phyloP scores from a whole-genome alignment of 1,140 invertebrate genomes.

The Plodia interpunctella region DNA sequence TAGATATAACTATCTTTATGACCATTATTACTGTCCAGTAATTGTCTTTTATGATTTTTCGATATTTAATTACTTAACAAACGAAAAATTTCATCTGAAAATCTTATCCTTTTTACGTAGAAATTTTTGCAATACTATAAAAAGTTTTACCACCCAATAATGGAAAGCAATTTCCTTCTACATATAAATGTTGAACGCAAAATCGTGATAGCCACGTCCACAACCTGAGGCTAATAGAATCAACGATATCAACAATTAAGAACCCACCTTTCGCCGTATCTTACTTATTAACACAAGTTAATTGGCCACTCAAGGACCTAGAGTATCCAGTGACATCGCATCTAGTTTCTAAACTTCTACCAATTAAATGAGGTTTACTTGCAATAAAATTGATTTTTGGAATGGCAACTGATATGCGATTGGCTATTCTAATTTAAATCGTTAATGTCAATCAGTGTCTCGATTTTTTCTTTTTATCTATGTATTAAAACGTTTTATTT shows the following conservation, averaged over 20 bases:
- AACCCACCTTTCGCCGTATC: not conserved
- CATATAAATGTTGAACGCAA: not conserved
- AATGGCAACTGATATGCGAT: constrained; percentile 1
- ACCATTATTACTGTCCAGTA: not conserved
- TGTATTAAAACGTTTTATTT: too few species aligned
- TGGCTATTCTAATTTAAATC: too few species aligned
- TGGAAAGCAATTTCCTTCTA: not conserved
- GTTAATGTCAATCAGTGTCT: too few species aligned
- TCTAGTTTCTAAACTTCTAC: constrained; percentile 4
- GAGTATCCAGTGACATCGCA: not conserved
- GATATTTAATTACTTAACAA: not conserved
- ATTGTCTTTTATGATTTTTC: not conserved
- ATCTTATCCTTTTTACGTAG: too few species aligned
- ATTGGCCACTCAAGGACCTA: not conserved
- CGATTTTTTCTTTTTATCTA: too few species aligned
- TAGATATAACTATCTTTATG: not conserved
- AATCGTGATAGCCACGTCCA: constrained; percentile 2
- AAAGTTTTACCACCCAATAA: not conserved
- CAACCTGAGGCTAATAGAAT: not conserved
- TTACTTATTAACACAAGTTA: constrained; percentile 3
- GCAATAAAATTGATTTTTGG: not conserved
- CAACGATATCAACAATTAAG: constrained; percentile 1
- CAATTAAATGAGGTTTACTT: not conserved
- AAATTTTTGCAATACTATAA: not conserved
- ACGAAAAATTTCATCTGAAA: not conserved